Conservation (phyloP, 1,140 invertebrate genomes). For the Apocrypta bakeri region DNA sequence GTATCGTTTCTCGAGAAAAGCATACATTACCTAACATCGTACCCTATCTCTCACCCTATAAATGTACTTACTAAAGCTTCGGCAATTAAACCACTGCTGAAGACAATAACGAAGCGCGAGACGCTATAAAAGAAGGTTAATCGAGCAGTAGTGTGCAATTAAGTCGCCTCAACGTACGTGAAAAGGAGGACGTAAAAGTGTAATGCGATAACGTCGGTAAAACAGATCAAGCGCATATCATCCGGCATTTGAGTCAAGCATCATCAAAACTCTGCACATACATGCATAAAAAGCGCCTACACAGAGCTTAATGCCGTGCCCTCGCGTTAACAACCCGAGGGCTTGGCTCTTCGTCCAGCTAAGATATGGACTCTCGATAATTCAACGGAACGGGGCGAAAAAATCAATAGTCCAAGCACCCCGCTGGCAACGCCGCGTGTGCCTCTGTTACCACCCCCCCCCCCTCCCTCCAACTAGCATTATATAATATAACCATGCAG, state of each 20-base stretch:
- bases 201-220: conserved; percentile 18
- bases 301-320: too few relatives aligned
- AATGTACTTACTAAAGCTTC: not conserved
- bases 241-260: not conserved
- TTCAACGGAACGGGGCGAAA: conserved; percentile 59
- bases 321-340: too few relatives aligned
- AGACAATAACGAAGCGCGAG: not conserved
- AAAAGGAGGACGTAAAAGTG: conserved; percentile 2
- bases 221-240: not conserved
- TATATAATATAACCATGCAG: not conserved
- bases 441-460: not conserved
- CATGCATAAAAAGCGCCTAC: too few relatives aligned
- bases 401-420: conserved; percentile 63
- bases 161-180: not conserved
- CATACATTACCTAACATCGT: too few relatives aligned
- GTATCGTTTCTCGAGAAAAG: too few relatives aligned
- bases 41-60: too few relatives aligned
- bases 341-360: conserved; percentile 1
- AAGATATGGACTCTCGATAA: conserved; percentile 62
- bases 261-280: too few relatives aligned
- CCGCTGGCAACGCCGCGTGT: conserved; percentile 30
- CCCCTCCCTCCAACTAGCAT: too few relatives aligned
- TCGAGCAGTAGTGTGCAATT: not conserved
- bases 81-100: not conserved
- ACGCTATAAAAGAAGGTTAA: not conserved